phyloP scores from a whole-genome alignment of 1,140 invertebrate species.

The Pristionchus pacificus region DNA sequence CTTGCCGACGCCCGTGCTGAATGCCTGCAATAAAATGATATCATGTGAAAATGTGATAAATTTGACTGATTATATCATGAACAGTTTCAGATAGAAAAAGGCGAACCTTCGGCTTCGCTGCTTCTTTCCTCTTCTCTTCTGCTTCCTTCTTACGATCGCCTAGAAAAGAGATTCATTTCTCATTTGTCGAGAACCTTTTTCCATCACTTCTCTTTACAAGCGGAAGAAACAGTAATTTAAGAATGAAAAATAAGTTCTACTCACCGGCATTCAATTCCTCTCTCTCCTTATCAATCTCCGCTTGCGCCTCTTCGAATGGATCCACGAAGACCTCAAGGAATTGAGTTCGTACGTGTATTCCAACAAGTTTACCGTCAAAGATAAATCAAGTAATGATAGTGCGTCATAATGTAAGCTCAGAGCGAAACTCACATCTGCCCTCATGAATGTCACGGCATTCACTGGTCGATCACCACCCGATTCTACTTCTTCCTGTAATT shows the following conservation, averaged over 20 bases:
- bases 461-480: constrained; percentile 67
- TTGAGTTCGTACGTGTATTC: not conserved
- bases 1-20: constrained; percentile 45
- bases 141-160: constrained; percentile 10
- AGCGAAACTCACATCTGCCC: constrained; percentile 32
- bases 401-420: too few species aligned
- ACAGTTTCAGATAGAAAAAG: too few species aligned
- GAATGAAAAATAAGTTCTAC: not conserved
- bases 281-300: constrained; percentile 41
- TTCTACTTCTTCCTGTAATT: not conserved
- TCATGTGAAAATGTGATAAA: too few species aligned
- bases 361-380: not conserved
- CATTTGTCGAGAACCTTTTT: too few species aligned
- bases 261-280: constrained; percentile 30
- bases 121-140: constrained; percentile 21
- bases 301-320: constrained; percentile 51
- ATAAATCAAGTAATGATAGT: not conserved
- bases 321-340: constrained; percentile 41
- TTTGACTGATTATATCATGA: too few species aligned
- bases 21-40: constrained; percentile 14
- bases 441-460: constrained; percentile 39
- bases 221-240: too few species aligned
- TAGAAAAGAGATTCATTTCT: constrained; percentile 3
- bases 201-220: too few species aligned
- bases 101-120: constrained; percentile 37